Evolutionary conservation across 2,797 vertebrate species (phyloP), one percentile per base, ranked within the genome.

Genomic region (Chlorospingus semifuscus): DNA sequence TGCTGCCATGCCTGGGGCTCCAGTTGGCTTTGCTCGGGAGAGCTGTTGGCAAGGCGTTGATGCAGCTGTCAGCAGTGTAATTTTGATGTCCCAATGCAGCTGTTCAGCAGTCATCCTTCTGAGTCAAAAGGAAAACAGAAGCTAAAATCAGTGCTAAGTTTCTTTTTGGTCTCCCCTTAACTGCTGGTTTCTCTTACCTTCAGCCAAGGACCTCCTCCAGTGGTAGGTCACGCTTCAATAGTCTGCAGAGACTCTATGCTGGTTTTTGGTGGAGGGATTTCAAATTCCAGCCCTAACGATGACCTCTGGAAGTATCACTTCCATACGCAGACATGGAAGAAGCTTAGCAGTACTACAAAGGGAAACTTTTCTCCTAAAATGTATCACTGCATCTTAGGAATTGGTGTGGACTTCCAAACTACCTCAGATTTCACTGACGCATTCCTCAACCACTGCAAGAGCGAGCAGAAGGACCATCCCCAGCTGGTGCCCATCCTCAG

Each of bases 181-280:
- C 57, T 56, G 29, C 52, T 93, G 75, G 6, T 95, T 89, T 91
- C 75, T 89, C 76, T 94, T 76, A 41, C 30, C 6, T 89, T 91
- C 74, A 99, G 99, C 91, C 98, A 98, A 10, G 98, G 98, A 19
- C 98, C 99, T 41, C 97, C 98, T 55, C 98, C 97, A 18, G 95
- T 98, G 52, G 97, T 98, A 74, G 99, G 98, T 26, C 99, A 99
- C 30, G 97, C 98, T 6, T 98, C 98, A 2, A 80, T 98, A 68
- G 94, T 97, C 93, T 98, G 98, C 96, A 97, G 92, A 84, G 98
- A 98, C 95, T 97, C 93, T 24, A 98, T 99, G 98, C 98, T 99
- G 64, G 72, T 99, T 11, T 98, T 98, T 30, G 99, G 99, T 8
- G 98, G 99, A 83, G 98, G 98, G 1, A 93, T 97, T 91, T 96